phyloP scores from a whole-genome alignment of 2,797 vertebrate genomes.

The Xyrichtys novacula region DNA sequence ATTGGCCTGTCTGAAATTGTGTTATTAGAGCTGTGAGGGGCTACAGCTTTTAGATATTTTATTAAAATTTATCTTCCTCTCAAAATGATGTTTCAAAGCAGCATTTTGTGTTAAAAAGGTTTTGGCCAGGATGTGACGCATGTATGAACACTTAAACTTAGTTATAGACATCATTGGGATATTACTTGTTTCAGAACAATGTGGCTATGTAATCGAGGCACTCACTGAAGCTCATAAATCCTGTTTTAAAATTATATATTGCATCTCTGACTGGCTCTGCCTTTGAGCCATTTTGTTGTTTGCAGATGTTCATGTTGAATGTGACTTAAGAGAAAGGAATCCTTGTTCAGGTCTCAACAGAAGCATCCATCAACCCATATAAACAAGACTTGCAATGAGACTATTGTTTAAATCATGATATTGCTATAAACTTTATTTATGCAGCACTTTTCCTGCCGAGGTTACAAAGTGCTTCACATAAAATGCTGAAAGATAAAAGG shows the following conservation, averaged over 20 bases:
- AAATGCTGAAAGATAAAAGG: too few species aligned
- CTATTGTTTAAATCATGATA: not conserved
- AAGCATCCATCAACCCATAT: slow-evolving; percentile 7
- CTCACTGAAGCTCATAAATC: slow-evolving; percentile 44
- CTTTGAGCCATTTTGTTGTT: slow-evolving; percentile 35
- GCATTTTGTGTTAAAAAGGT: not conserved
- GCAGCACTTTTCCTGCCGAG: too few species aligned
- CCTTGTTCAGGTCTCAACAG: slow-evolving; percentile 45
- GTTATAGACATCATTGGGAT: not conserved
- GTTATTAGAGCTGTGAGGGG: not conserved
- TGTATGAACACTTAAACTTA: not conserved
- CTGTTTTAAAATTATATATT: slow-evolving; percentile 44
- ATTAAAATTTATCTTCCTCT: not conserved
- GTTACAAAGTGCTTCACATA: too few species aligned
- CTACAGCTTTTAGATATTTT: not conserved
- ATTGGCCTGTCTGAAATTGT: not conserved
- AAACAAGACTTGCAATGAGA: slow-evolving; percentile 11
- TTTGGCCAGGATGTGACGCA: not conserved
- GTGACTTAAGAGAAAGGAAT: slow-evolving; percentile 64
- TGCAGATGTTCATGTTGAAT: slow-evolving; percentile 57
- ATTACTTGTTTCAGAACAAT: slow-evolving; percentile 19
- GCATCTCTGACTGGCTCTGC: slow-evolving; percentile 25
- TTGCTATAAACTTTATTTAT: too few species aligned
- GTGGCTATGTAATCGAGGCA: not conserved
- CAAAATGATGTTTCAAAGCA: not conserved